Evolutionary conservation across 2,888 invertebrate genomes (phyloP), one percentile per base, ranked within the genome.

Genomic region (Sisyra nigra): DNA sequence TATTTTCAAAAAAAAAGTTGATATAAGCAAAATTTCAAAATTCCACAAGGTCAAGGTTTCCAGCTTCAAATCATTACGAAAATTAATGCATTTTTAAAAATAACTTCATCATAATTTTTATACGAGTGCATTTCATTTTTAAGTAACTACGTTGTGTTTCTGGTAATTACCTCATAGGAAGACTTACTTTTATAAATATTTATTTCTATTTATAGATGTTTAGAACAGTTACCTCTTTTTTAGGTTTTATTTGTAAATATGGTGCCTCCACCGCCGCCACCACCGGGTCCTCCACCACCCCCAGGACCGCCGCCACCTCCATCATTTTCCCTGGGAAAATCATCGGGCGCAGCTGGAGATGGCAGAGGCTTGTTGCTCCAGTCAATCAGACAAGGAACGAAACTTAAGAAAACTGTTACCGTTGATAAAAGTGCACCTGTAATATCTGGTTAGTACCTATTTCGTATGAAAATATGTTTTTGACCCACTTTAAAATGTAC

Each of bases 361-460:
- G 68, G 71, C 46, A 68, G 86, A 55, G 72, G 73, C 53, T 76
- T 82, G 38, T 66, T 92, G 45, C 66, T 92, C 35, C 77, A 76
- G 55, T 85, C 86, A 9, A 92, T 92, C 54, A 76, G 87, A 53
- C 80, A 80, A 59, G 92, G 91, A 45, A 65, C 80, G 41, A 73
- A 73, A 54, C 65, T 92, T 50, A 89, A 85, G 61, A 91, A 89
- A 65, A 71, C 88, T 42, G 78, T 79, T 1, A 91, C 91, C n/a
- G 80, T 83, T 54, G 92, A 93, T 59, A 84, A 87, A 63, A 92
- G 92, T 72, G 80, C 75, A 41, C 92, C 92, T 0, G 60, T 72
- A 40, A 66, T 88, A 50, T 67, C 76, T 52, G 85, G 87, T 63
- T 72, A 69, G 61, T 48, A 45, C 14, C 14, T 24, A n/a, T 11